Evolutionary conservation across 2,113 vertebrate species (phyloP), one percentile per base, ranked within the genome.

Genomic region (Poeciliopsis prolifica): DNA sequence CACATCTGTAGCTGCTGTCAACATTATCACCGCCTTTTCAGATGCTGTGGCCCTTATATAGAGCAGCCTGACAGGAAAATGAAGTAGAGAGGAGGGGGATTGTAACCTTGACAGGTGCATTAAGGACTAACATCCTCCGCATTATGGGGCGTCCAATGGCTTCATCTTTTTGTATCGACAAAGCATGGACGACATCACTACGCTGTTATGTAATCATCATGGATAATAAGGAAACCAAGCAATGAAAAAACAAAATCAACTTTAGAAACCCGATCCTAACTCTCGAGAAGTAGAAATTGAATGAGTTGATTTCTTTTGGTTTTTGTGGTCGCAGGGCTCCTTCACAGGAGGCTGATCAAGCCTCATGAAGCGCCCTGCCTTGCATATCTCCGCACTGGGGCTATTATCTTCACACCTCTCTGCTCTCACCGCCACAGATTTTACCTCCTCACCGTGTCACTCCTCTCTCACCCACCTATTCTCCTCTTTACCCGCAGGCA

Each of bases 381-480:
- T 91, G 85, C 88, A 90, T 90, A 89, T 91, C 88, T 92, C 70
- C 93, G 87, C 78, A 78, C 61, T 78, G 88, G 92, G 90, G 85
- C 83, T 87, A 93, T 94, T 94, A 94, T 92, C 91, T 93, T 92
- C 91, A 92, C 91, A 93, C 89, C 89, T 90, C 86, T 80, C 40
- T 93, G 91, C 87, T 40, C 70, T 82, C 84, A 74, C 74, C 77
- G 75, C 70, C 81, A 77, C 86, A 79, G 65, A 86, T 44, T 44
- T 77, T 83, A 78, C 81, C 87, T 70, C 82, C 75, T 66, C 80
- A 79, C 79, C 77, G 42, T 33, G 62, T 82, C 85, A 68, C 85
- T 83, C 61, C 70, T 74, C 81, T 65, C 84, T 67, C 79, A 40
- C 66, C 73, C 70, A 61, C 84, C 78, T 77, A 68, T 51, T 58